Base-by-base conservation (phyloP, 2,113 vertebrate genomes). In the Tachycineta bicolor region DNA sequence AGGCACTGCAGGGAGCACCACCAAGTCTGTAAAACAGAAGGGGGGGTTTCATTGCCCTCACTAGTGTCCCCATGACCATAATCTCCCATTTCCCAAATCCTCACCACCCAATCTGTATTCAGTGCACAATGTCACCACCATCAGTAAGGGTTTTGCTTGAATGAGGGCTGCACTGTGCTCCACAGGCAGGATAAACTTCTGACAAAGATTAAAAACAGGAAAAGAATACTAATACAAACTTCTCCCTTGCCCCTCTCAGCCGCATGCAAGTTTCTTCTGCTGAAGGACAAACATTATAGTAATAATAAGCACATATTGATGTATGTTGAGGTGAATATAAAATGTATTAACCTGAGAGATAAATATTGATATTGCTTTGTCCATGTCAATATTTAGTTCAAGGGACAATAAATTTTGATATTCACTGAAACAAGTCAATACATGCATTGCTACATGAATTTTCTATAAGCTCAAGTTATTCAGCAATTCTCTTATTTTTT, bases 361-460 rank as follows among this genome's bases (percentile, higher is more conserved):
- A 96, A 96, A 90, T 93, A 96, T 94, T 94, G 96, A 94, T 82
- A 91, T 46, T 91, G 71, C 63, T 91, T 92, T 94, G 44, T 87
- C 62, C 87, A 24, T 94, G 95, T 96, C 96, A 96, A 96, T 96
- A 96, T 90, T 96, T 93, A 92, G 82, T 94, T 96, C 85, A 90
- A 90, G 83, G 83, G 84, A 91, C 74, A 94, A 91, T 96, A 96
- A 91, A 94, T 95, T 88, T 82, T 93, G 12, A 63, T 92, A 92
- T 70, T 96, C 87, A 39, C 64, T 50, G 81, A 80, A 94, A 89
- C 5, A 83, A 83, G 83, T 91, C 90, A 41, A 80, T 90, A 82
- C 3, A 2, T 75, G 58, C 44, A 41, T 46, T 63, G 73, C 73
- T 37, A 41, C 69, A 58, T 67, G 78, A 68, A 86, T 88, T 89